Conservation (phyloP, 2,888 invertebrate genomes). For the Tipula unca region DNA sequence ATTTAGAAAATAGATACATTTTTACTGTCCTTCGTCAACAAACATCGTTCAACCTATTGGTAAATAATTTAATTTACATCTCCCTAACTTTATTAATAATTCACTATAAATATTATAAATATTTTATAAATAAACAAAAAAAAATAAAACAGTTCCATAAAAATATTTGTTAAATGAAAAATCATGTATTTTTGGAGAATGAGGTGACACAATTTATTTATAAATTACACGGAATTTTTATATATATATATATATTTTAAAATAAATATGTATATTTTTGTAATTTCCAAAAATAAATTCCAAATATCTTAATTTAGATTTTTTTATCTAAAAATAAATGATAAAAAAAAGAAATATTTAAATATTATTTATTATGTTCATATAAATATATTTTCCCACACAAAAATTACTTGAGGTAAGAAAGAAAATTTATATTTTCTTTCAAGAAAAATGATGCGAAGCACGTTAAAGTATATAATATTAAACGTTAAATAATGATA, state of each 20-base stretch:
- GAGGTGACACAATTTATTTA: conserved; percentile 8
- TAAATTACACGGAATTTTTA: not conserved
- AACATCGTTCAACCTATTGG: not conserved
- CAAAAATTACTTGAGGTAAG: not conserved
- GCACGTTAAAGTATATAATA: not conserved
- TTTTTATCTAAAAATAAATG: not conserved
- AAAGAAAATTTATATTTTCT: not conserved
- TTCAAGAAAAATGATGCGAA: not conserved
- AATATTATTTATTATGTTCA: not conserved
- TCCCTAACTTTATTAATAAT: not conserved
- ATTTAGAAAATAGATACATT: too few relatives aligned
- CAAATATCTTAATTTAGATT: not conserved
- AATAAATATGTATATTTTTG: not conserved
- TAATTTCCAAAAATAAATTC: not conserved
- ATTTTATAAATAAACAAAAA: not conserved
- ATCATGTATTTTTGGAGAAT: not conserved
- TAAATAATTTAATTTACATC: not conserved
- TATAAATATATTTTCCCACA: not conserved
- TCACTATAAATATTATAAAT: not conserved
- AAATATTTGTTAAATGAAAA: not conserved
- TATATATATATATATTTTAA: too few relatives aligned
- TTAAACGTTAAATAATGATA: not conserved
- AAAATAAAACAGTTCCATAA: not conserved
- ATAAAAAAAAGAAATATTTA: not conserved
- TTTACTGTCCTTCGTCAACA: too few relatives aligned